Evolutionary conservation across 1,140 invertebrate species (phyloP).

Genomic region (Ceratosolen fusciceps): DNA sequence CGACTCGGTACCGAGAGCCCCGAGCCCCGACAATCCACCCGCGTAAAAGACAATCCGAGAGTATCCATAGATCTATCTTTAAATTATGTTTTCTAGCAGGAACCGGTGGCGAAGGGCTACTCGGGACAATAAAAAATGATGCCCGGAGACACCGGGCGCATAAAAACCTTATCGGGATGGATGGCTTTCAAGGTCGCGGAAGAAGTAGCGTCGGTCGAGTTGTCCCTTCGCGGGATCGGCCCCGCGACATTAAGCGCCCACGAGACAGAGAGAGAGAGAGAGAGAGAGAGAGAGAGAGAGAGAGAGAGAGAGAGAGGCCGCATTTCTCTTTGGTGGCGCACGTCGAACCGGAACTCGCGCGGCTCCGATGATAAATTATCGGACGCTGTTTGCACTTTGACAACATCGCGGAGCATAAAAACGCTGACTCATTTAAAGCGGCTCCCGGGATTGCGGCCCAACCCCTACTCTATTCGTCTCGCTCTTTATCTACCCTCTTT

Average conservation of each 20-base stretch:
- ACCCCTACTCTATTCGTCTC: constrained; percentile 48
- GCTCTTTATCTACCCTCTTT: constrained; percentile 42
- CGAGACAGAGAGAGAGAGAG: too few species aligned
- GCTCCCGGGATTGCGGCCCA: constrained; percentile 17
- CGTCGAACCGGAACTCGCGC: constrained; percentile 28
- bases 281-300: too few species aligned
- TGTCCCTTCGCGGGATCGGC: background rate
- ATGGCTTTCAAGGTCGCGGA: constrained; percentile 39
- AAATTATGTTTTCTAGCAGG: too few species aligned
- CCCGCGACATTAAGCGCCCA: background rate
- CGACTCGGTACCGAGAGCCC: too few species aligned
- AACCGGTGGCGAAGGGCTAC: too few species aligned
- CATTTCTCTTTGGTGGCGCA: background rate
- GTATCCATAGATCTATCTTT: too few species aligned
- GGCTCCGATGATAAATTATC: constrained; percentile 71
- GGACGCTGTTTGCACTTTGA: constrained; percentile 72
- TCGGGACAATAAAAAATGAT: too few species aligned
- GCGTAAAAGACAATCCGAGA: too few species aligned
- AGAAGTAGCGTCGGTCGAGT: too few species aligned
- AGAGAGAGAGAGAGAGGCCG: too few species aligned
- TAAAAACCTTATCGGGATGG: background rate
- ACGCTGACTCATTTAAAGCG: constrained; percentile 70
- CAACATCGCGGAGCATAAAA: constrained; percentile 72
- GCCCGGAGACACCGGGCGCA: background rate
- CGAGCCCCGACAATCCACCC: too few species aligned